Conservation (phyloP, 1,140 invertebrate genomes). For the Drosophila triauraria region DNA sequence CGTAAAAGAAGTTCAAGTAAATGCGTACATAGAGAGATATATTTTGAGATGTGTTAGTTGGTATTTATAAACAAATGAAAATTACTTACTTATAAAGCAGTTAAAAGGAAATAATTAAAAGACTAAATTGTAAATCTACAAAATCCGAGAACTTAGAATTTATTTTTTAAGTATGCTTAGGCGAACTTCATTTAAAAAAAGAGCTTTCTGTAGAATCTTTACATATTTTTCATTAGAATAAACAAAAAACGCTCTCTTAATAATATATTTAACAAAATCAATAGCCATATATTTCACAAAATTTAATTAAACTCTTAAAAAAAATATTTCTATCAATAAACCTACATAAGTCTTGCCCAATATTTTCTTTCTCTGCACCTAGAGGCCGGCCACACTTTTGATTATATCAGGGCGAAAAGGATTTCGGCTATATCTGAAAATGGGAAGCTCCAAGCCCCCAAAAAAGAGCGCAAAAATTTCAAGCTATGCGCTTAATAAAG, state of each 20-base stretch:
- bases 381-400: conserved; percentile 71
- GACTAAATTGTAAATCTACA: not conserved
- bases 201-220: not conserved
- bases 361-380: conserved; percentile 7
- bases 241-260: not conserved
- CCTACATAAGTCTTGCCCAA: not conserved
- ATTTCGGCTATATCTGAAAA: conserved; percentile 54
- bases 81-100: no score
- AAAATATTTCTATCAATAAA: not conserved
- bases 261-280: not conserved
- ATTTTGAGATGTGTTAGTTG: no score
- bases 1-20: conserved; percentile 15
- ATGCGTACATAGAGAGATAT: not conserved
- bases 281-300: not conserved
- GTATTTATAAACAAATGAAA: not conserved
- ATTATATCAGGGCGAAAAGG: conserved; percentile 72
- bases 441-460: conserved; percentile 18
- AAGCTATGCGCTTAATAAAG: conserved; percentile 79
- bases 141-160: not conserved
- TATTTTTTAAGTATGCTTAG: not conserved
- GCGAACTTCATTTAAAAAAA: not conserved
- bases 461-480: conserved; percentile 65
- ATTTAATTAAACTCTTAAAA: not conserved
- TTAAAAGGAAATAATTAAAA: no score
- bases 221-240: not conserved